Percentiles rank a stretch among this genome's conserved stretches.
phyloP scores from a whole-genome alignment of 2,113 vertebrate genomes.

The Chunga burmeisteri region DNA sequence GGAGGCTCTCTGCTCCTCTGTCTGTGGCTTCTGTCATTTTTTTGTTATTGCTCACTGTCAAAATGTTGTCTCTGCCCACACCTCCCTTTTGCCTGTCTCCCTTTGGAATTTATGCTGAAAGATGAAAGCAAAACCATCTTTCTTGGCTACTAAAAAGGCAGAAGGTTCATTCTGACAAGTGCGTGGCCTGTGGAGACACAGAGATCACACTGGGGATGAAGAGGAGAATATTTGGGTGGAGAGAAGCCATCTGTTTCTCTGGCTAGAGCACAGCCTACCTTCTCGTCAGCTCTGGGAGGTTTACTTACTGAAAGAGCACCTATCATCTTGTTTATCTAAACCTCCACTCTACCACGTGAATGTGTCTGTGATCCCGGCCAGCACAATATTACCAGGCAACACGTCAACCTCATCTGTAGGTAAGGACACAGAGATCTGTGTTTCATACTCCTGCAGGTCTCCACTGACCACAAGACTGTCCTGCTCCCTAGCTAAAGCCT shows the following conservation, averaged over 20 bases:
- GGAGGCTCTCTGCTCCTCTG: constrained; percentile 6
- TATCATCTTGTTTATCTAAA: neutral
- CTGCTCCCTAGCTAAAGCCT: neutral
- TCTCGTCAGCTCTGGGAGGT: neutral
- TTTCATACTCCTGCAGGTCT: neutral
- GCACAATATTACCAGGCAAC: neutral
- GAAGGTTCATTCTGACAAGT: constrained; percentile 16
- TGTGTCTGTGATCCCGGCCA: neutral
- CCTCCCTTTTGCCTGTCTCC: constrained; percentile 4
- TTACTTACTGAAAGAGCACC: neutral
- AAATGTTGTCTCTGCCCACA: constrained; percentile 15
- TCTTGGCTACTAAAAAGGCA: neutral
- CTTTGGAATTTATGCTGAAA: constrained; percentile 25
- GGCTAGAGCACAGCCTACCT: neutral
- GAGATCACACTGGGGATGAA: neutral
- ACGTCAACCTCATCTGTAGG: neutral
- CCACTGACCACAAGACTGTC: neutral
- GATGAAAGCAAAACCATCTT: constrained; percentile 27
- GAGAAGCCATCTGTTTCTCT: constrained; percentile 10
- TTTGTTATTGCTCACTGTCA: constrained; percentile 41
- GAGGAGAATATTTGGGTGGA: neutral
- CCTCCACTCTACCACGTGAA: neutral
- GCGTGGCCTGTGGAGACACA: neutral
- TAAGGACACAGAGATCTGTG: neutral
- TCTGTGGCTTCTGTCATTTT: constrained; percentile 50